These are phyloP conservation scores for Willowsia nigromaculata DNA, from an alignment of 2,888 invertebrate genomes.

Conservation along the genomic window DNA sequence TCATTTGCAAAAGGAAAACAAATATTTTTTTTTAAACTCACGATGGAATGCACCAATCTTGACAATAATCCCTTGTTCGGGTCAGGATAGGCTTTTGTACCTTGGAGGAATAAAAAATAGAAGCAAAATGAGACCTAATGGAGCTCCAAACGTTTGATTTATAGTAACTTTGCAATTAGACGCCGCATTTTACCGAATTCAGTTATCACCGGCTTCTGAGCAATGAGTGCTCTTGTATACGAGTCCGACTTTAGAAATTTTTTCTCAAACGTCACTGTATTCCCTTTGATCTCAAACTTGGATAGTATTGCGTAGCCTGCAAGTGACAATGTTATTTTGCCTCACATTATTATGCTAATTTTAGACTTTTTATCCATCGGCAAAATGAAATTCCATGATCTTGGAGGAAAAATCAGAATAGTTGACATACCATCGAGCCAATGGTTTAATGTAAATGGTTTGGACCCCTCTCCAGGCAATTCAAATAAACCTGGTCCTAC, in stretches of 20 bases:
- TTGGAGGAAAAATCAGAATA: neutral
- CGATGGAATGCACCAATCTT: constrained; percentile 78
- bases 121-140: too few relatives aligned
- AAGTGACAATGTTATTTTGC: neutral
- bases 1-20: neutral
- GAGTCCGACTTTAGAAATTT: constrained; percentile 81
- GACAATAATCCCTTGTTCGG: constrained; percentile 76
- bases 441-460: constrained; percentile 78
- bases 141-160: too few relatives aligned
- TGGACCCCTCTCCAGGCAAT: too few relatives aligned
- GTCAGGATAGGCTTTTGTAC: constrained; percentile 77
- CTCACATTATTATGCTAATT: neutral
- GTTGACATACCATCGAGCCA: constrained; percentile 69
- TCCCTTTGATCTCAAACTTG: constrained; percentile 81
- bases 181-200: too few relatives aligned
- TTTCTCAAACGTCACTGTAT: constrained; percentile 80
- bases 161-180: too few relatives aligned
- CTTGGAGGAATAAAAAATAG: too few relatives aligned
- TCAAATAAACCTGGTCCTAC: constrained; percentile 82
- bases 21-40: constrained; percentile 75
- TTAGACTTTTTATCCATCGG: neutral
- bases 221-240: constrained; percentile 80
- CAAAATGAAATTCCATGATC: neutral
- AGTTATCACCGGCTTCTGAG: constrained; percentile 80
- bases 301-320: constrained; percentile 80